These are phyloP conservation scores for Abrostola triplasia DNA, from an alignment of 2,888 invertebrate genomes.

Conservation along the genomic window DNA sequence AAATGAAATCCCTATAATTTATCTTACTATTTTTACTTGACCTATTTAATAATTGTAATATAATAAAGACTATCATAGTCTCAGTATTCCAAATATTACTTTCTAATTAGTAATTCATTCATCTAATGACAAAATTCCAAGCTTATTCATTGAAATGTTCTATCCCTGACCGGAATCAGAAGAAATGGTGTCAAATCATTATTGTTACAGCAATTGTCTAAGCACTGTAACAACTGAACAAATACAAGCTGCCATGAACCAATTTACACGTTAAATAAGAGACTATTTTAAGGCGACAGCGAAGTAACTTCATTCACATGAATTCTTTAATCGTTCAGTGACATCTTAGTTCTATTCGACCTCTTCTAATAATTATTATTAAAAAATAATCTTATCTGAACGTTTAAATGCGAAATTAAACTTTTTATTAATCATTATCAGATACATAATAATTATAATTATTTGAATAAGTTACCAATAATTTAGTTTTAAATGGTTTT, in stretches of 20 bases:
- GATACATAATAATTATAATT: not conserved
- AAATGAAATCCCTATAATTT: too few species aligned
- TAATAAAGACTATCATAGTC: not conserved
- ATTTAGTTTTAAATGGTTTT: not conserved
- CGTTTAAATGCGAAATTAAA: not conserved
- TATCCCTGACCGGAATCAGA: slow-evolving; percentile 74
- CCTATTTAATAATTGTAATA: too few species aligned
- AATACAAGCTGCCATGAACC: slow-evolving; percentile 78
- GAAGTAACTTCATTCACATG: slow-evolving; percentile 39
- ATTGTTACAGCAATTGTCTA: slow-evolving; percentile 73
- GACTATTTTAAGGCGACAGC: slow-evolving; percentile 65
- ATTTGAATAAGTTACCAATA: not conserved
- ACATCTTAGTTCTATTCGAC: slow-evolving; percentile 16
- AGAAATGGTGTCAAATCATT: slow-evolving; percentile 75
- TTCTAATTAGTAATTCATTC: not conserved
- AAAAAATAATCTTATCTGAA: not conserved
- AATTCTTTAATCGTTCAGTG: slow-evolving; percentile 31
- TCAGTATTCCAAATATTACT: not conserved
- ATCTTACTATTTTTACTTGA: too few species aligned
- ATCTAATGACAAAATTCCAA: slow-evolving; percentile 16
- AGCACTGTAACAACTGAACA: slow-evolving; percentile 75
- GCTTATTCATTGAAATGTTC: slow-evolving; percentile 61
- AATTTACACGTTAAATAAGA: slow-evolving; percentile 76
- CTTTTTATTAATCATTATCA: not conserved
- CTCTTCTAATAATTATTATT: not conserved